phyloP scores from a whole-genome alignment of 2,888 invertebrate species.

The Caenorhabditis afra region DNA sequence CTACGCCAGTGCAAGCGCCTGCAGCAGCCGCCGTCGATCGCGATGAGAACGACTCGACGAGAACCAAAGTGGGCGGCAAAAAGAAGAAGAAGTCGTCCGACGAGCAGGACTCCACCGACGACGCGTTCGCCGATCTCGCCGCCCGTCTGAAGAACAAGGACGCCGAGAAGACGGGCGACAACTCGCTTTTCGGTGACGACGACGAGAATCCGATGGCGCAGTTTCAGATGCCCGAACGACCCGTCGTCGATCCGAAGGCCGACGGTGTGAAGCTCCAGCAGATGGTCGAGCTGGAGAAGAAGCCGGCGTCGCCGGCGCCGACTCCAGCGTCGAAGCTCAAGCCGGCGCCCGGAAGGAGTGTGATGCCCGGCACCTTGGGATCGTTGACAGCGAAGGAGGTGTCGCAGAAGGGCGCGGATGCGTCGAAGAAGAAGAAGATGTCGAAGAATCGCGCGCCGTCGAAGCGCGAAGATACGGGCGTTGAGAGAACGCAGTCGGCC shows the following conservation, averaged over 20 bases:
- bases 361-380: neutral
- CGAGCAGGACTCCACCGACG: slow-evolving; percentile 43
- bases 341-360: neutral
- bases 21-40: neutral
- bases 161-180: slow-evolving; percentile 26
- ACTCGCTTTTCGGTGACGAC: slow-evolving; percentile 36
- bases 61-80: slow-evolving; percentile 35
- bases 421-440: too few relatives aligned
- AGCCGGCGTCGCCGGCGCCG: neutral
- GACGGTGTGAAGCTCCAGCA: slow-evolving; percentile 29
- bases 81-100: too few relatives aligned
- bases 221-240: slow-evolving; percentile 46
- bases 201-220: slow-evolving; percentile 43
- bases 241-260: slow-evolving; percentile 11
- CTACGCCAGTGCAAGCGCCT: too few relatives aligned
- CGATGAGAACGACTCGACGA: slow-evolving; percentile 29
- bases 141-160: slow-evolving; percentile 31
- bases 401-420: too few relatives aligned
- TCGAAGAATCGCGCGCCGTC: too few relatives aligned
- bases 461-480: slow-evolving; percentile 16
- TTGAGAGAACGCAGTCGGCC: too few relatives aligned
- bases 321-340: neutral
- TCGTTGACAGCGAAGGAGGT: slow-evolving; percentile 24
- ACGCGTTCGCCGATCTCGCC: slow-evolving; percentile 39
- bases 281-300: slow-evolving; percentile 44